Percentiles rank a stretch among this genome's conserved stretches.
These are phyloP conservation scores for Aphidius colemani DNA, from an alignment of 2,888 invertebrate genomes.

Conservation along the genomic window DNA sequence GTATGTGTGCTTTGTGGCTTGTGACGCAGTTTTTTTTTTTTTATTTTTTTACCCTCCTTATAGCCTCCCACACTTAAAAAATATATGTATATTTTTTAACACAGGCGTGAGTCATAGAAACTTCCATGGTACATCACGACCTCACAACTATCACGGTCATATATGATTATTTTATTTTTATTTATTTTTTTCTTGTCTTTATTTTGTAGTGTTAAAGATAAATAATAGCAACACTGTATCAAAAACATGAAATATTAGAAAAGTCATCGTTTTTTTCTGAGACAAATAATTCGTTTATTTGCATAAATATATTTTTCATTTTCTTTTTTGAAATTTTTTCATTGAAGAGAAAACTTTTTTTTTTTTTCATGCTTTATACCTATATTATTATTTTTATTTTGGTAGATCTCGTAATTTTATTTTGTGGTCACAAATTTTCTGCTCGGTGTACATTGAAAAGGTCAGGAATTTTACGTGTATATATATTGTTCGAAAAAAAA, in stretches of 20 bases:
- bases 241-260: not conserved
- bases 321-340: not conserved
- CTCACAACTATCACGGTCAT: not conserved
- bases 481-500: not conserved
- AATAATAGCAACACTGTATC: not conserved
- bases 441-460: not conserved
- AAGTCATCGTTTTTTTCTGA: not conserved
- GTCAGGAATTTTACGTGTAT: not conserved
- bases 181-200: not conserved
- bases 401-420: not conserved
- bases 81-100: slow-evolving; percentile 9
- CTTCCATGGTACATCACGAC: slow-evolving; percentile 21
- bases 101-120: slow-evolving; percentile 33
- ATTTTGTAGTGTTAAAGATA: too few species aligned
- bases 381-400: not conserved
- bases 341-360: slow-evolving; percentile 1
- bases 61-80: not conserved
- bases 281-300: not conserved
- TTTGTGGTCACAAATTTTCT: not conserved
- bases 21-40: slow-evolving; percentile 24
- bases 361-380: slow-evolving; percentile 1
- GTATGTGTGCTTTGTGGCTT: slow-evolving; percentile 10
- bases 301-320: not conserved
- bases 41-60: slow-evolving; percentile 8
- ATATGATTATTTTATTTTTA: slow-evolving; percentile 2